Evolutionary conservation across 2,113 vertebrate species (phyloP), one percentile per base, ranked within the genome.

Genomic region (Corythoichthys intestinalis): DNA sequence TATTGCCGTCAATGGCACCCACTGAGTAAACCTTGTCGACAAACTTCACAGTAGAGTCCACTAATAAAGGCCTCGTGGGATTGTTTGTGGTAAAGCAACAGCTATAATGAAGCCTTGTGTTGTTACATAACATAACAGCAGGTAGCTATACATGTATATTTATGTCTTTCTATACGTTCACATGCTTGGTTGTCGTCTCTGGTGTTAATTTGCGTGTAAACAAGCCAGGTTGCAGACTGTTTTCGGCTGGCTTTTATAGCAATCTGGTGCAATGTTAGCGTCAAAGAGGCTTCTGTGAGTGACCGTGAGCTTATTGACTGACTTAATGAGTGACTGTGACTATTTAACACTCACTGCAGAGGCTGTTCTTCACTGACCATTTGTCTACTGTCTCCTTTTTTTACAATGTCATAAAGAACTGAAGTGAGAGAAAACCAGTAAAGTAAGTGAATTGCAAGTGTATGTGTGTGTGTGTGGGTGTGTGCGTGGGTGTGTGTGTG

Each of bases 351-450:
- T 50, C 71, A 20, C 41, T 49, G 62, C 81, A 73, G 74, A 75
- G 50, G 71, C 78, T 80, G 65, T 86, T 77, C 82, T 87, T 86
- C 79, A 83, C 77, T 67, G 63, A 82, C 89, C 91, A 90, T 91
- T 92, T 92, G 90, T 90, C 86, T 87, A 84, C 87, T 83, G 81
- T 85, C 84, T 84, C 54, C n/a, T 78, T 92, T 91, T 91, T 91
- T 83, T 81, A 79, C 81, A 13, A 58, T 35, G 38, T 79, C 83
- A 80, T 91, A 91, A 91, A 91, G 84, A 76, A 75, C 49, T 49
- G 46, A 74, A 73, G 86, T 81, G 85, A 86, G 84, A 72, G 78
- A 73, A 65, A 75, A 79, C 65, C 86, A 75, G 74, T 91, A 86
- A 90, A 91, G 67, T 54, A 77, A 86, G 63, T 14, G 71, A 84